These are phyloP conservation scores for Andrena dorsata DNA, from an alignment of 2,888 invertebrate genomes.

Conservation along the genomic window DNA sequence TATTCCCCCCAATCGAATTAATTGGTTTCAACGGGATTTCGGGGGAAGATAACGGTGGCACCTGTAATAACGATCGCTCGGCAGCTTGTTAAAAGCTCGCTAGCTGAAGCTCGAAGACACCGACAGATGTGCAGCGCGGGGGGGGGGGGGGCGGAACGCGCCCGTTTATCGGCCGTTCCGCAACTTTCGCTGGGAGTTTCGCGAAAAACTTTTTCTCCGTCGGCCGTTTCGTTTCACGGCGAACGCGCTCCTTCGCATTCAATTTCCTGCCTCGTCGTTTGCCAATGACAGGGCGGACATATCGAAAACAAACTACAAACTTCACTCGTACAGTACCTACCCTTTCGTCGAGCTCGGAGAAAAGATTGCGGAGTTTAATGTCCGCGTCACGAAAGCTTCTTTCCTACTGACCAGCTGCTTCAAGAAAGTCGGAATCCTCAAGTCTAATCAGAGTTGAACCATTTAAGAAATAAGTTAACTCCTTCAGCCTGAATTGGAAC, in stretches of 20 bases:
- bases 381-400: no score
- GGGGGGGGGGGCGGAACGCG: conserved; percentile 20
- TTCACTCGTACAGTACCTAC: not conserved
- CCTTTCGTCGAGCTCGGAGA: not conserved
- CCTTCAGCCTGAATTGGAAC: no score
- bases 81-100: conserved; percentile 51
- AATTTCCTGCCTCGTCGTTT: conserved; percentile 45
- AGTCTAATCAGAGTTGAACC: no score
- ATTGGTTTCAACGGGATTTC: conserved; percentile 48
- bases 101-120: conserved; percentile 40
- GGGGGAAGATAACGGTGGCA: conserved; percentile 39
- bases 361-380: not conserved
- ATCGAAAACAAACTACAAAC: conserved; percentile 24
- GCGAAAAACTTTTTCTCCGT: conserved; percentile 41
- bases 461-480: no score
- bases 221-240: conserved; percentile 34
- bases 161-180: conserved; percentile 50
- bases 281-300: conserved; percentile 10
- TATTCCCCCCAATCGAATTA: conserved; percentile 51
- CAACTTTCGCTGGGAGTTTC: conserved; percentile 41
- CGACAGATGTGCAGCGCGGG: conserved; percentile 25
- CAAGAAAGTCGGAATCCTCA: no score
- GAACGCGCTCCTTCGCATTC: conserved; percentile 46
- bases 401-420: no score
- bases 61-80: conserved; percentile 48